These are phyloP conservation scores for Drosophila lowei DNA, from an alignment of 1,140 invertebrate species.

Conservation along the genomic window DNA sequence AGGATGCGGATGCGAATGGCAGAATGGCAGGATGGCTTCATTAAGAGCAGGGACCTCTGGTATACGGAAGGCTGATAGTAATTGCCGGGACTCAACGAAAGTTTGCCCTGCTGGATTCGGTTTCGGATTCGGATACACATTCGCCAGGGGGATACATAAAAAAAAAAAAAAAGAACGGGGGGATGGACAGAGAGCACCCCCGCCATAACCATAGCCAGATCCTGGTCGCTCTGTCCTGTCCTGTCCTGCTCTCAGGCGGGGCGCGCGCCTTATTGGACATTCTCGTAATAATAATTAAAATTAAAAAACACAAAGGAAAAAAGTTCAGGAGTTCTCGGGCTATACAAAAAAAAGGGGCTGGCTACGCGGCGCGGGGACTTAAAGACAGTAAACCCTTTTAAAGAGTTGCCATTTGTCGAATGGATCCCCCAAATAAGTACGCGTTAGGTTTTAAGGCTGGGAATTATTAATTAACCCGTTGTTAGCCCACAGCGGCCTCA, in stretches of 20 bases:
- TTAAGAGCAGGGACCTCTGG: slow-evolving; percentile 32
- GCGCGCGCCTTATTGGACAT: slow-evolving; percentile 50
- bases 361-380: slow-evolving; percentile 24
- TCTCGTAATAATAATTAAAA: slow-evolving; percentile 73
- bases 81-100: slow-evolving; percentile 59
- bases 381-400: slow-evolving; percentile 63
- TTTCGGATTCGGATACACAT: slow-evolving; percentile 10
- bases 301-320: slow-evolving; percentile 42
- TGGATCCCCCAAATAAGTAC: slow-evolving; percentile 63
- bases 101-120: slow-evolving; percentile 44
- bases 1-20: slow-evolving; percentile 8
- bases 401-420: slow-evolving; percentile 72
- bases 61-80: slow-evolving; percentile 37
- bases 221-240: slow-evolving; percentile 8
- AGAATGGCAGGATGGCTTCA: slow-evolving; percentile 25
- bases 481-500: slow-evolving; percentile 65
- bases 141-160: too few species aligned
- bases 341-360: slow-evolving; percentile 8
- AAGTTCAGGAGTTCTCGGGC: too few species aligned
- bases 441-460: slow-evolving; percentile 46
- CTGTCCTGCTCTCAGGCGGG: not conserved
- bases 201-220: not conserved
- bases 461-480: slow-evolving; percentile 77
- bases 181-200: slow-evolving; percentile 10
- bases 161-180: not conserved